These are phyloP conservation scores for Onychomys arenicola DNA, from an alignment of 2,797 vertebrate species.

Conservation along the genomic window DNA sequence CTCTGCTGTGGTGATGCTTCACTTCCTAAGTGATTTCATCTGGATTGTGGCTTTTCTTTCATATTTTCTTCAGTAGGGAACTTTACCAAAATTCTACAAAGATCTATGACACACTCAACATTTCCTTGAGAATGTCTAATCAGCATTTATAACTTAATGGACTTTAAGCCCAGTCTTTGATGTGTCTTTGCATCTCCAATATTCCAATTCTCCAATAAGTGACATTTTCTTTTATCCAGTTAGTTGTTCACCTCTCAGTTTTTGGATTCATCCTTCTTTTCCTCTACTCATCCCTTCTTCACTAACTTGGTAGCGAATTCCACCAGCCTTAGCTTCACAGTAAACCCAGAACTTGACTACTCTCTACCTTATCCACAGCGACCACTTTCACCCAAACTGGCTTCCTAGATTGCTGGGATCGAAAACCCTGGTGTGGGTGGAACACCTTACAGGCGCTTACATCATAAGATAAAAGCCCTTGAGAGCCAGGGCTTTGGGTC, in stretches of 20 bases:
- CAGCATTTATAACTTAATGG: background rate
- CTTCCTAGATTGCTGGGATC: background rate
- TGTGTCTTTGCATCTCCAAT: background rate
- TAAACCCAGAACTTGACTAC: background rate
- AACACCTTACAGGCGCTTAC: background rate
- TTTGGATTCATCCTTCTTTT: background rate
- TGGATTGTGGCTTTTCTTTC: background rate
- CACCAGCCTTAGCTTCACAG: background rate
- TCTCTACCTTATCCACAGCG: background rate
- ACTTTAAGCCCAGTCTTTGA: background rate
- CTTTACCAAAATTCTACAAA: background rate
- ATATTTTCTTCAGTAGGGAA: background rate
- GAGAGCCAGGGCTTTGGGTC: background rate
- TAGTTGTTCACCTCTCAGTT: background rate
- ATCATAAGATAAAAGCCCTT: background rate
- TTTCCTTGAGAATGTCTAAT: conserved; percentile 4
- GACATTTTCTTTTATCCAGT: background rate
- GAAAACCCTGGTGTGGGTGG: background rate
- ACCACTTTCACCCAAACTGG: background rate
- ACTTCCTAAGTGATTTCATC: background rate
- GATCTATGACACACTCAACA: background rate
- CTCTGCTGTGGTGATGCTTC: background rate
- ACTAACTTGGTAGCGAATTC: background rate
- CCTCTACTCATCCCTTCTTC: background rate
- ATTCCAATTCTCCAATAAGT: background rate